Percentiles rank a stretch among this genome's conserved stretches.
phyloP scores from a whole-genome alignment of 2,113 vertebrate genomes.

The Leucoraja erinaceus region DNA sequence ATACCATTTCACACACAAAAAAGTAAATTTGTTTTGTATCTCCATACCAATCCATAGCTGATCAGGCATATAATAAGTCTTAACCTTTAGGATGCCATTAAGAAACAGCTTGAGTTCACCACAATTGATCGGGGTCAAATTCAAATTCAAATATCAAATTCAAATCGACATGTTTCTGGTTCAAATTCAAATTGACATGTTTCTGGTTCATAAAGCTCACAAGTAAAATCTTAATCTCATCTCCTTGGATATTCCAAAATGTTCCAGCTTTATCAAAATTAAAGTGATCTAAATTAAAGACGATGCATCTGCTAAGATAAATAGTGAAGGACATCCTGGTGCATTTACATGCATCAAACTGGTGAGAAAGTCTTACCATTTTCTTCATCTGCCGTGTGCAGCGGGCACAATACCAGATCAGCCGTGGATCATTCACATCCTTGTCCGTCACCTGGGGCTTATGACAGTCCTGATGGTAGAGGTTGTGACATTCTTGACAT shows the following conservation, averaged over 20 bases:
- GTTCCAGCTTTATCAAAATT: not conserved
- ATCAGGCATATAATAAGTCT: not conserved
- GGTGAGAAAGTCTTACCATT: conserved; percentile 68
- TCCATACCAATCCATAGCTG: not conserved
- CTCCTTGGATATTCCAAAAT: not conserved
- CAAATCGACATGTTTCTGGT: not conserved
- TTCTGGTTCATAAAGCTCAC: not conserved
- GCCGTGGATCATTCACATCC: conserved; percentile 90
- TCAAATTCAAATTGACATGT: not conserved
- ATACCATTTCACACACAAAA: not conserved
- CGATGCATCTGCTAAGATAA: not conserved
- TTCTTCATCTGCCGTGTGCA: conserved; percentile 96
- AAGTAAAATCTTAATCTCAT: not conserved
- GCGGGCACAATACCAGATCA: conserved; percentile 95
- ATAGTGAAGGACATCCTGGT: not conserved
- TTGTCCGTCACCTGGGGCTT: conserved; percentile 97
- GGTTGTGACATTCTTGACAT: conserved; percentile 96
- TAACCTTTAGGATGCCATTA: not conserved
- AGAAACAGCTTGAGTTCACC: not conserved
- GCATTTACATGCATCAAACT: not conserved
- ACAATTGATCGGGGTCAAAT: not conserved
- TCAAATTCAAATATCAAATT: no score
- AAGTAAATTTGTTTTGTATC: not conserved
- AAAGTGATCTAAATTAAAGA: not conserved
- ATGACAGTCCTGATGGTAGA: conserved; percentile 98